Evolutionary conservation across 2,113 vertebrate species (phyloP).

Genomic region (Oxyruncus cristatus): DNA sequence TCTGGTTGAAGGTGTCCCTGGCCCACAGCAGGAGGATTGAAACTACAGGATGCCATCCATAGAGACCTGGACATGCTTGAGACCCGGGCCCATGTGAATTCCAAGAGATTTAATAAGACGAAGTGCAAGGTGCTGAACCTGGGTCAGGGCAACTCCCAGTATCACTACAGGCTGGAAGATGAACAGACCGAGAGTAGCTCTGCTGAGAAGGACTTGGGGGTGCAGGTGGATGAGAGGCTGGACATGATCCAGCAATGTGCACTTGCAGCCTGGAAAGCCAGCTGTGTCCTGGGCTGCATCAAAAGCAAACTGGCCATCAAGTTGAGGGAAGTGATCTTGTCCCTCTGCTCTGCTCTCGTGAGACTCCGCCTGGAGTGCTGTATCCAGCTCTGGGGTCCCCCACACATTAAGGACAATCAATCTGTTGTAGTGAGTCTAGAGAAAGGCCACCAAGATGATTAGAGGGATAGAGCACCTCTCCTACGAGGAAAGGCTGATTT

Average conservation of each 20-base stretch:
- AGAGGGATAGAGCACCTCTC: too few relatives aligned
- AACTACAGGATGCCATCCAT: not conserved
- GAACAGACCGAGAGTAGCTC: not conserved
- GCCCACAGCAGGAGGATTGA: not conserved
- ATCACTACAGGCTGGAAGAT: not conserved
- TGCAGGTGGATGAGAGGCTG: not conserved
- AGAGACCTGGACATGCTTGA: not conserved
- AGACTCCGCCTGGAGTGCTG: not conserved
- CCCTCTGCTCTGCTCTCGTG: not conserved
- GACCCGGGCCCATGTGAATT: too few relatives aligned
- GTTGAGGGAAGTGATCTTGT: not conserved
- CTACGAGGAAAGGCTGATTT: not conserved
- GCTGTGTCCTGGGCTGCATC: rapidly evolving
- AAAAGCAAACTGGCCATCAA: not conserved
- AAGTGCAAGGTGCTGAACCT: not conserved
- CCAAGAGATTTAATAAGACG: too few relatives aligned
- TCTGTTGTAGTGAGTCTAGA: rapidly evolving
- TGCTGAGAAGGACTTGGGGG: not conserved
- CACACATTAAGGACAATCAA: too few relatives aligned
- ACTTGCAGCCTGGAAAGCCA: not conserved
- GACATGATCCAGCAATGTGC: not conserved
- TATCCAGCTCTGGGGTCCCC: not conserved
- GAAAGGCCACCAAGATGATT: not conserved
- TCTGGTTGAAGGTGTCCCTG: not conserved
- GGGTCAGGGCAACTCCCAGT: not conserved